phyloP scores from a whole-genome alignment of 2,113 vertebrate genomes.

The Phylloscopus whistleri region DNA sequence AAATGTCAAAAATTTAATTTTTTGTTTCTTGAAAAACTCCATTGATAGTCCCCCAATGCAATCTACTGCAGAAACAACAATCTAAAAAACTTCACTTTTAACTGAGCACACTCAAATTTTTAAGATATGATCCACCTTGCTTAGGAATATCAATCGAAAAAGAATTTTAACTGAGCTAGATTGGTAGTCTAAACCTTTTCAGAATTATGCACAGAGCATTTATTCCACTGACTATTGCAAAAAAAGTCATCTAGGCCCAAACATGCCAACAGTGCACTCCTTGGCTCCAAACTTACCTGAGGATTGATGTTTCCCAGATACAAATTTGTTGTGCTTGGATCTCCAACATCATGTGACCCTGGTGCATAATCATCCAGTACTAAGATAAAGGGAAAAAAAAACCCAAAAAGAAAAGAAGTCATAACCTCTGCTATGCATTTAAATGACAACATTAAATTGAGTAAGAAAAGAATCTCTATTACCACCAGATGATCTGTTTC shows the following conservation, averaged over 20 bases:
- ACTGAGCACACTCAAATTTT: neutral
- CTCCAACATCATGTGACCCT: conserved; percentile 96
- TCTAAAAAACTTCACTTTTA: neutral
- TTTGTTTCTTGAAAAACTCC: neutral
- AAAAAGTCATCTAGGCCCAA: neutral
- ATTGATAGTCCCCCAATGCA: fast-evolving
- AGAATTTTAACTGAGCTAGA: neutral
- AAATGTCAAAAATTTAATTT: neutral
- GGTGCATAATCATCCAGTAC: conserved; percentile 96
- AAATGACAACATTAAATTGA: neutral
- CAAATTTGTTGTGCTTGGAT: conserved; percentile 97
- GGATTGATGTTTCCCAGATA: conserved; percentile 99
- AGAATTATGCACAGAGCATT: neutral
- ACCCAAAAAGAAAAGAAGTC: neutral
- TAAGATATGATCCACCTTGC: neutral
- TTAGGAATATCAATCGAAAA: neutral
- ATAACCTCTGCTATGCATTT: conserved; percentile 48
- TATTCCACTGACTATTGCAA: neutral
- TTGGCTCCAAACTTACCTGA: conserved; percentile 76
- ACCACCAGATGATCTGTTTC: conserved; percentile 97
- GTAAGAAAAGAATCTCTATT: conserved; percentile 76
- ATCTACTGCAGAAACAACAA: neutral
- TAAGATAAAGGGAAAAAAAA: conserved; percentile 54
- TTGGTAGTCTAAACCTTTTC: neutral
- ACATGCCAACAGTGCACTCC: neutral